Evolutionary conservation across 1,140 invertebrate genomes (phyloP).

Genomic region (Penaeus vannamei): DNA sequence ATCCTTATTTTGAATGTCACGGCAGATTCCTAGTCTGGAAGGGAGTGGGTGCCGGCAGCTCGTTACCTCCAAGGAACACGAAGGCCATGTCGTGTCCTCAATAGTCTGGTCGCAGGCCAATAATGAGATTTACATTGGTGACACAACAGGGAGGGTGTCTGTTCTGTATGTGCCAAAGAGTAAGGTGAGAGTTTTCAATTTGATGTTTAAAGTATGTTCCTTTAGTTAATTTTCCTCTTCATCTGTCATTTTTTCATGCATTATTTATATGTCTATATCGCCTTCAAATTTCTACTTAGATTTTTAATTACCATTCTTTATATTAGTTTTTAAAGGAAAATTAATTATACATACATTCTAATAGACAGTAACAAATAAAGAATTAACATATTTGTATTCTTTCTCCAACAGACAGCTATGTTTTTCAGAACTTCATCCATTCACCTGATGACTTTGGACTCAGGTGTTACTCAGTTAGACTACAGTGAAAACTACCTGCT

Average conservation of each 20-base stretch:
- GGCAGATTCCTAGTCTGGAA: background rate
- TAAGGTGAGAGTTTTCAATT: slow-evolving; percentile 25
- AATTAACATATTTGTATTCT: background rate
- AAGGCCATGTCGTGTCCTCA: slow-evolving; percentile 42
- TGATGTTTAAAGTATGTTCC: background rate
- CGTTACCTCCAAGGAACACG: slow-evolving; percentile 32
- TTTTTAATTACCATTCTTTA: too few relatives aligned
- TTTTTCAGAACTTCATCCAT: slow-evolving; percentile 42
- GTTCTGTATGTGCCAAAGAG: slow-evolving; percentile 52
- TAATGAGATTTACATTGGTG: slow-evolving; percentile 47
- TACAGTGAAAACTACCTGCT: slow-evolving; percentile 47
- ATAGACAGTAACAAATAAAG: background rate
- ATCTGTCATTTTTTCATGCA: too few relatives aligned
- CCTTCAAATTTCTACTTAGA: too few relatives aligned
- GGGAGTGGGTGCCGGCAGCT: slow-evolving; percentile 8
- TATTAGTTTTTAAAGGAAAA: too few relatives aligned
- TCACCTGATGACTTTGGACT: slow-evolving; percentile 56
- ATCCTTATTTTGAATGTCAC: background rate
- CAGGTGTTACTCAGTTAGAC: slow-evolving; percentile 46
- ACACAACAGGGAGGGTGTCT: slow-evolving; percentile 40
- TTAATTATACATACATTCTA: background rate
- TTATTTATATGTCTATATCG: too few relatives aligned
- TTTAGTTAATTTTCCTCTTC: too few relatives aligned
- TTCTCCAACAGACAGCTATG: slow-evolving; percentile 47
- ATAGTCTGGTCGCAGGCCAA: slow-evolving; percentile 12